Conservation (phyloP, 2,113 vertebrate species). For the Myocastor coypus region DNA sequence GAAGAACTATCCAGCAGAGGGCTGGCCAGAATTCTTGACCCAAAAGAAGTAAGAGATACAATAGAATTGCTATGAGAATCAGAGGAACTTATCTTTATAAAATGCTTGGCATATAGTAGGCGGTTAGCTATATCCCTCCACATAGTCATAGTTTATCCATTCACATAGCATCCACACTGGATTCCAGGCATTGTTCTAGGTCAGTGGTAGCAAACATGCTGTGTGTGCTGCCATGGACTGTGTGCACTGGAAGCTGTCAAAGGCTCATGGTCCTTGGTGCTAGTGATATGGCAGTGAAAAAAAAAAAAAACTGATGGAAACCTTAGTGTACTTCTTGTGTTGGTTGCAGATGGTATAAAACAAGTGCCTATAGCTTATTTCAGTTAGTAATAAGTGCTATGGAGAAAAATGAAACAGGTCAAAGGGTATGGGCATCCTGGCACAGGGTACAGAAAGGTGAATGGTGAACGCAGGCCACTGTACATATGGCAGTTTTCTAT, state of each 20-base stretch:
- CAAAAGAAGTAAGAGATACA: not conserved
- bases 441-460: not conserved
- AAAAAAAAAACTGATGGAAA: not conserved
- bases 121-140: not conserved
- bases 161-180: not conserved
- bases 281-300: not conserved
- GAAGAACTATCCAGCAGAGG: not conserved
- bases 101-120: not conserved
- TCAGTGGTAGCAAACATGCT: not conserved
- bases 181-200: not conserved
- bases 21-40: not conserved
- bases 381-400: not conserved
- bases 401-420: not conserved
- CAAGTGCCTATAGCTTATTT: not conserved
- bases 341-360: not conserved
- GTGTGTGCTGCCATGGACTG: not conserved
- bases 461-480: not conserved
- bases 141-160: not conserved
- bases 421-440: not conserved
- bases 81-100: not conserved
- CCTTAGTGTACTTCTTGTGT: not conserved
- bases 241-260: not conserved
- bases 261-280: not conserved
- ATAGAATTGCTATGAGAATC: not conserved
- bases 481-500: not conserved